Conservation (phyloP, 2,113 vertebrate genomes). For the Brachypteracias leptosomus region DNA sequence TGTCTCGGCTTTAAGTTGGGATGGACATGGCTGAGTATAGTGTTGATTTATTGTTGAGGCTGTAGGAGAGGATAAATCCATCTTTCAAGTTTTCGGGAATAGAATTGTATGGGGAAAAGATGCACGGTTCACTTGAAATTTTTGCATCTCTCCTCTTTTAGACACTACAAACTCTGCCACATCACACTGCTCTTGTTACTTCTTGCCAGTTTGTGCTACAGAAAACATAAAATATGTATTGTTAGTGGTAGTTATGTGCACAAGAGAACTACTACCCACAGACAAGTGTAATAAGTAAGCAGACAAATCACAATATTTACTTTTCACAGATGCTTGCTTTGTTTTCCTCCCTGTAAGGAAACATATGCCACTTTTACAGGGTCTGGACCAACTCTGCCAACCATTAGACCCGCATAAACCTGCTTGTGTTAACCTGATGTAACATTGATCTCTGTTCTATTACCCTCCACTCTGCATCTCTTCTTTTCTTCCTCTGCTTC, state of each 20-base stretch:
- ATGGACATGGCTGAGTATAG: neutral
- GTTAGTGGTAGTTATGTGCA: neutral
- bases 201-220: neutral
- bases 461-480: neutral
- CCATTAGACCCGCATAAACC: neutral
- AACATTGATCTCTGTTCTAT: neutral
- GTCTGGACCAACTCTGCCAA: neutral
- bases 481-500: neutral
- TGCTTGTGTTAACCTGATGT: neutral
- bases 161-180: neutral
- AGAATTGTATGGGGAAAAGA: neutral
- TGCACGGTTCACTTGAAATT: neutral
- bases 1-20: neutral
- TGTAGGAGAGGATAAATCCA: neutral
- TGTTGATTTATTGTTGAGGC: neutral
- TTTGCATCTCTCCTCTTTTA: neutral
- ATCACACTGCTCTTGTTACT: neutral
- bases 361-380: neutral
- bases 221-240: neutral
- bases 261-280: neutral
- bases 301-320: neutral
- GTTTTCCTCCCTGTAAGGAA: neutral
- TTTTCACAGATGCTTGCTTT: neutral
- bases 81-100: neutral
- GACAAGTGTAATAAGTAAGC: neutral